These are phyloP conservation scores for Rhynchotus rufescens DNA, from an alignment of 2,797 vertebrate species.

Conservation along the genomic window DNA sequence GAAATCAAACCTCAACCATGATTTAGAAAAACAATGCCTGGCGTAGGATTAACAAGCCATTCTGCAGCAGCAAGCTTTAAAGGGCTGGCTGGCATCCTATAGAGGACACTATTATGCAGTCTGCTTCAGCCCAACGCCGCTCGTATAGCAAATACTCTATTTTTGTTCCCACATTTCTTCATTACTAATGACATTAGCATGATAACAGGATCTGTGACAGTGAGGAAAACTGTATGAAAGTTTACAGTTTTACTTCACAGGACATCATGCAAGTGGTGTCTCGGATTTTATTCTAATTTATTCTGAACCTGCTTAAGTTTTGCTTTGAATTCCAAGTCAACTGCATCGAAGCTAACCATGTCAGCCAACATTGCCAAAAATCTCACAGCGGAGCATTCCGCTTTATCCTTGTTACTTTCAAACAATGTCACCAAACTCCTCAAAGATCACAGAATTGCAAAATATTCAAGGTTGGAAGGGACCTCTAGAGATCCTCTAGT, in stretches of 20 bases:
- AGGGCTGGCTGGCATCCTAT: constrained; percentile 34
- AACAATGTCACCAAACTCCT: not conserved
- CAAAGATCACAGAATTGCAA: not conserved
- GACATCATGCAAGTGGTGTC: not conserved
- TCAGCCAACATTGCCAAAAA: not conserved
- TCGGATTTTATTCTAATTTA: constrained; percentile 60
- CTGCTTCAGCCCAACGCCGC: constrained; percentile 40
- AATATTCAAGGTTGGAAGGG: no score
- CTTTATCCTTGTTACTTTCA: not conserved
- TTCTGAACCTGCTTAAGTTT: constrained; percentile 21
- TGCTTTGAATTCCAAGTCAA: constrained; percentile 31
- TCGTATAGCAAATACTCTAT: not conserved
- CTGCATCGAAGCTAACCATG: constrained; percentile 13
- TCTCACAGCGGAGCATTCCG: not conserved
- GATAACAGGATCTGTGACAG: constrained; percentile 33
- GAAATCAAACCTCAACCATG: constrained; percentile 38
- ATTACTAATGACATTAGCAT: constrained; percentile 54
- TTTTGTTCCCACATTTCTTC: constrained; percentile 59
- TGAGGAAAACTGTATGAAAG: not conserved
- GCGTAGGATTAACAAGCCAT: constrained; percentile 34
- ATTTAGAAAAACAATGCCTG: constrained; percentile 70
- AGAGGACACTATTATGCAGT: constrained; percentile 31
- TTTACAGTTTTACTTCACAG: constrained; percentile 12
- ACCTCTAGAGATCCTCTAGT: no score
- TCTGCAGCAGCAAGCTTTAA: constrained; percentile 35